These are phyloP conservation scores for Pteronura brasiliensis DNA, from an alignment of 2,113 vertebrate genomes.

Conservation along the genomic window DNA sequence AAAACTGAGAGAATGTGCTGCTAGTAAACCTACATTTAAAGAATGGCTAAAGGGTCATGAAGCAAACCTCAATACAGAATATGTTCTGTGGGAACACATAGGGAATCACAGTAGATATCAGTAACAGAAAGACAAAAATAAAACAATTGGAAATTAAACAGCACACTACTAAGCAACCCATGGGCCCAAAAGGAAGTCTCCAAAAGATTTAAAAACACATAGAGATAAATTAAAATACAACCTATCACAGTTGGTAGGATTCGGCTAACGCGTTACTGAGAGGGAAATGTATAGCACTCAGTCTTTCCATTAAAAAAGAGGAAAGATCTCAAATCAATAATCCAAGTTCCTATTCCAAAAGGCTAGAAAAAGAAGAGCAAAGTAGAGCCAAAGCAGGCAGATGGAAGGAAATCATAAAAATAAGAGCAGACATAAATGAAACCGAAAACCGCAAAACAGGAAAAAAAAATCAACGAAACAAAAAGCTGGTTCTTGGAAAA, in stretches of 20 bases:
- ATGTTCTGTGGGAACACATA: neutral
- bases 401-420: neutral
- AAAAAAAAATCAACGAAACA: neutral
- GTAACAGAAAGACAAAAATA: neutral
- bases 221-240: slow-evolving; percentile 6
- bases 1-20: neutral
- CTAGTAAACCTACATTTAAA: slow-evolving; percentile 1
- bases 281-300: slow-evolving; percentile 20
- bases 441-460: neutral
- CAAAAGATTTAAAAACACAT: neutral
- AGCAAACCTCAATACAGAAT: neutral
- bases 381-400: neutral
- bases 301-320: neutral
- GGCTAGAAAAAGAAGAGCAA: neutral
- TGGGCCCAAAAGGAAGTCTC: neutral
- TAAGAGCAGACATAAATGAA: neutral
- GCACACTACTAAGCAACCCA: neutral
- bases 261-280: neutral
- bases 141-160: neutral
- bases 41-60: neutral
- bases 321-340: neutral
- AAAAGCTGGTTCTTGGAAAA: neutral
- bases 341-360: neutral
- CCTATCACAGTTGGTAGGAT: neutral
- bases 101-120: neutral